Base-by-base conservation (phyloP, 2,888 invertebrate species). In the Lissonota sp. region DNA sequence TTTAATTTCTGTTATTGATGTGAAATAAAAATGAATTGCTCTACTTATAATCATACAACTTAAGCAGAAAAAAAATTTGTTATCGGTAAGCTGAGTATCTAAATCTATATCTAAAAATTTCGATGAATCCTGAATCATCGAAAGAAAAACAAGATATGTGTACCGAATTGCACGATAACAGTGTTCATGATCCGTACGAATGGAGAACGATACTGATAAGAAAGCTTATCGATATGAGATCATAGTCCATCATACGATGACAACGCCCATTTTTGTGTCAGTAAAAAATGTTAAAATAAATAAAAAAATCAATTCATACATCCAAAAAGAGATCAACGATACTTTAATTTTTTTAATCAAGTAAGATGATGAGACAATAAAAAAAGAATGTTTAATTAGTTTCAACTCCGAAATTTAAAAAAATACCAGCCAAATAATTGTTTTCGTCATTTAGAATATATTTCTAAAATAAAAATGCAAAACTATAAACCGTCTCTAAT, bases 151-250 rank as follows among this genome's bases (percentile, higher is more conserved):
- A 60, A 60, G 6, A 42, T 26, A 26, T 26, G 1, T 26, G 1
- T 26, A 26, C 26, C 26, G 26, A 26, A 26, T 26, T 26, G 26
- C 26, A 26, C 26, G 26, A 26, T 26, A 26, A 26, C 26, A 1
- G 26, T 26, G 26, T 26, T 26, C n/a, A 14, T 39, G 37, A 37
- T 39, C n/a, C 14, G 69, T 26, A 40, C 44, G 46, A 60, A 14
- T 7, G 37, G 51, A 26, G 49, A 55, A 53, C 0, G 3, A 66
- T 53, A 53, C 14, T n/a, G 46, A 75, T 71, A 71, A 75, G 44
- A 64, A 10, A 42, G 58, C 16, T 58, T 49, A 14, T 60, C 40
- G 14, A 40, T 62, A 53, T 71, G 39, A 40, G 26, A 60, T 71
- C 58, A 46, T 53, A 39, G 39, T 75, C 40, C 26, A 66, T 49